phyloP scores from a whole-genome alignment of 2,888 invertebrate genomes.

The Acutogordius australiensis region DNA sequence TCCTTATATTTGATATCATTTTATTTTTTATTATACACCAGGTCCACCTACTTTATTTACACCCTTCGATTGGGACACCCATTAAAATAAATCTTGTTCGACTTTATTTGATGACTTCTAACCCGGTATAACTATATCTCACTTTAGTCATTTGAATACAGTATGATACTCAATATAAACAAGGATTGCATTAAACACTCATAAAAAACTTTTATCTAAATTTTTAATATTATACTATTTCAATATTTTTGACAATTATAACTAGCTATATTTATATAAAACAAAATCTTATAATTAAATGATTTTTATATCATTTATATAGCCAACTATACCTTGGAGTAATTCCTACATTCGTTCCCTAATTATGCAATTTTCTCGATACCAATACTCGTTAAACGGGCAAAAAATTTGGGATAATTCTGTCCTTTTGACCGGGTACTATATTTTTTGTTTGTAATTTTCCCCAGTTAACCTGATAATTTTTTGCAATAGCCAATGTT shows the following conservation, averaged over 20 bases:
- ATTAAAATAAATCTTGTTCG: conserved; percentile 6
- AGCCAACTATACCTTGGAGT: background rate
- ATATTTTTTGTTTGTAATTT: too few relatives aligned
- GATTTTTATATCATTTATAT: background rate
- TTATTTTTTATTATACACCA: background rate
- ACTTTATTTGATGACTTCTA: background rate
- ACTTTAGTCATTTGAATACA: background rate
- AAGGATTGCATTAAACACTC: background rate
- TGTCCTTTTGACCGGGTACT: conserved; percentile 7
- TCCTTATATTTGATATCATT: background rate
- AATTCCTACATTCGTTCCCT: conserved; percentile 1
- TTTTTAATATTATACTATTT: background rate
- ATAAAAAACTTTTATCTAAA: background rate
- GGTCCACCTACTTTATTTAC: conserved; percentile 6
- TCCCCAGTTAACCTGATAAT: too few relatives aligned
- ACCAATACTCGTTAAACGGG: background rate
- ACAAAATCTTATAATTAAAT: background rate
- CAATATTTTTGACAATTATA: background rate
- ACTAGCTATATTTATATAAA: background rate
- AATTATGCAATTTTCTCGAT: conserved; percentile 6
- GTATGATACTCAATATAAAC: too few relatives aligned
- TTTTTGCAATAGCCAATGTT: too few relatives aligned
- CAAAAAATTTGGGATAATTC: conserved; percentile 10
- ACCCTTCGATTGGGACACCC: background rate
- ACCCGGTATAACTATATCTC: too few relatives aligned